A percentile compares a stretch with the other conserved stretches of the same genome.
These are phyloP conservation scores for Machimus rusticus DNA, from an alignment of 2,888 invertebrate species.

Conservation along the genomic window DNA sequence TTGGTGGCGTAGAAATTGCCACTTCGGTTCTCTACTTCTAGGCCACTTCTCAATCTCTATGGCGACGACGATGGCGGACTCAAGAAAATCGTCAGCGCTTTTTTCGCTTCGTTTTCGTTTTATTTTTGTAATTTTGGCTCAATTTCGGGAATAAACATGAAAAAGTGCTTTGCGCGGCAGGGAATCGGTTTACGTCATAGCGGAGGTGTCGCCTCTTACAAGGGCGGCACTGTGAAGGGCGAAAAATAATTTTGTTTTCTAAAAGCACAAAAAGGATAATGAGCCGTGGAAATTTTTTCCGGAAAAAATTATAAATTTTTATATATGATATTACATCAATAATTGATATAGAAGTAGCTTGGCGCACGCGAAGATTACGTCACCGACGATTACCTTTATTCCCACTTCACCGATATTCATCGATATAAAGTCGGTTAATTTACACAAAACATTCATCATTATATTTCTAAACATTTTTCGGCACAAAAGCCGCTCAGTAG, in stretches of 20 bases:
- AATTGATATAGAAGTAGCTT: no score
- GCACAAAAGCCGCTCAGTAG: no score
- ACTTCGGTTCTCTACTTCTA: not conserved
- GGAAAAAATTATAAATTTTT: not conserved
- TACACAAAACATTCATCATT: no score
- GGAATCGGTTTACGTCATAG: not conserved
- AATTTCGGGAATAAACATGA: conserved; percentile 7
- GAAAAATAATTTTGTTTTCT: not conserved
- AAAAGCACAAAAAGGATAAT: not conserved
- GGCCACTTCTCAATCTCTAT: not conserved
- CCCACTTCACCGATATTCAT: no score
- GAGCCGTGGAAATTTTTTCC: not conserved
- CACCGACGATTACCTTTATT: no score
- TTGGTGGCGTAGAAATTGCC: not conserved
- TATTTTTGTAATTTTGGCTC: conserved; percentile 20
- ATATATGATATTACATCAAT: no score
- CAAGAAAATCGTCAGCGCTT: not conserved
- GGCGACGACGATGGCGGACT: not conserved
- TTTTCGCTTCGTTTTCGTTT: not conserved
- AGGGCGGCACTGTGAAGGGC: not conserved
- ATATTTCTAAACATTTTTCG: no score
- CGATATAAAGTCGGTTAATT: no score
- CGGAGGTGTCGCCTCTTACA: not conserved
- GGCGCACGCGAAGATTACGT: no score
- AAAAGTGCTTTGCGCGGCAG: not conserved